Percentiles rank a stretch among this genome's conserved stretches.
These are phyloP conservation scores for Criorhina ranunculi DNA, from an alignment of 2,888 invertebrate species.

Conservation along the genomic window DNA sequence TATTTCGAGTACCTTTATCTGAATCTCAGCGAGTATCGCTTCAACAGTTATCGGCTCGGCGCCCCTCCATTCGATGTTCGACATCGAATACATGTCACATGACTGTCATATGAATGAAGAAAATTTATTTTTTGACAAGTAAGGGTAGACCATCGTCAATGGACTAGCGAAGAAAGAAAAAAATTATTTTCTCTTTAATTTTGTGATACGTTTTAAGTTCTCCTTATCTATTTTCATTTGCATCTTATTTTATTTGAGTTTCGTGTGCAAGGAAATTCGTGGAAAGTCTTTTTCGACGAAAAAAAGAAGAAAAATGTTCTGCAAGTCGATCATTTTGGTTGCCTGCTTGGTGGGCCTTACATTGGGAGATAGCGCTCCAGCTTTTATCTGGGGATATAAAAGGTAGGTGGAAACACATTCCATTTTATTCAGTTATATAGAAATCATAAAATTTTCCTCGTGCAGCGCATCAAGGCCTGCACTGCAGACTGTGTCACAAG, in stretches of 20 bases:
- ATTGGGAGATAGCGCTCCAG: constrained; percentile 85
- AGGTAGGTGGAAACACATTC: constrained; percentile 79
- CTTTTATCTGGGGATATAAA: constrained; percentile 86
- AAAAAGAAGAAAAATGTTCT: constrained; percentile 79
- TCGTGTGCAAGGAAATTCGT: constrained; percentile 1
- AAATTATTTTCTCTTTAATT: constrained; percentile 60
- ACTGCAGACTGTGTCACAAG: constrained; percentile 79
- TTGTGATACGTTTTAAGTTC: constrained; percentile 78
- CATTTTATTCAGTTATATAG: background rate
- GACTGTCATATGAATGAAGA: constrained; percentile 82
- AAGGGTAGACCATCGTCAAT: constrained; percentile 79
- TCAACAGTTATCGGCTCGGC: constrained; percentile 17
- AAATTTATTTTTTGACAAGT: constrained; percentile 81
- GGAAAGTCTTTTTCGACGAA: constrained; percentile 17
- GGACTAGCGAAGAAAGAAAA: constrained; percentile 77
- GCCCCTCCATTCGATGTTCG: constrained; percentile 31
- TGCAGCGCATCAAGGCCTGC: constrained; percentile 80
- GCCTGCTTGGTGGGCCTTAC: constrained; percentile 81
- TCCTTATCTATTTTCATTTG: constrained; percentile 79
- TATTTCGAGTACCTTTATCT: background rate
- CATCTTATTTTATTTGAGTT: constrained; percentile 75
- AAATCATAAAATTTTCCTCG: constrained; percentile 32
- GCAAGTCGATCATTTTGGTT: constrained; percentile 80
- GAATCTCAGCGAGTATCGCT: constrained; percentile 51
- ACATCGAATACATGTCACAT: constrained; percentile 80